Evolutionary conservation across 2,888 invertebrate genomes (phyloP).

Genomic region (Sinelater perroti): DNA sequence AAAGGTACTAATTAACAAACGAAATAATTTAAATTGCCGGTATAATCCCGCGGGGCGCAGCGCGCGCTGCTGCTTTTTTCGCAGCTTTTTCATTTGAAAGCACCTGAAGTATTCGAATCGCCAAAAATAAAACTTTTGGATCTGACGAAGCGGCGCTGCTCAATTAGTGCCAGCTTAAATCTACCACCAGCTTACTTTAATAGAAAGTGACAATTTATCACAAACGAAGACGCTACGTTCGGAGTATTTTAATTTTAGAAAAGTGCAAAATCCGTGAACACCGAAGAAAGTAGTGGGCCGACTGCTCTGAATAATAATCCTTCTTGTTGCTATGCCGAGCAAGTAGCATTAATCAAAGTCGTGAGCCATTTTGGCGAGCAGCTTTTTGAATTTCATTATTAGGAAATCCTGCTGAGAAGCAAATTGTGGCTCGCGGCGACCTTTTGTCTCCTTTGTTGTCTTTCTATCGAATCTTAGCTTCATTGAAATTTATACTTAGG

Average conservation of each 20-base stretch:
- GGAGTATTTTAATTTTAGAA: constrained; percentile 15
- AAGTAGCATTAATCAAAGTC: constrained; percentile 11
- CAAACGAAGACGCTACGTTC: constrained; percentile 6
- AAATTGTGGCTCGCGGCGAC: neutral
- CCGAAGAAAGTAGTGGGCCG: constrained; percentile 8
- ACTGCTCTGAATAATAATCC: constrained; percentile 8
- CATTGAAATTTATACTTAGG: too few relatives aligned
- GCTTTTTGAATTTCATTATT: constrained; percentile 1
- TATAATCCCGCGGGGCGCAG: neutral
- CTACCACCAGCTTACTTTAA: too few relatives aligned
- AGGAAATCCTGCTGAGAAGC: constrained; percentile 1
- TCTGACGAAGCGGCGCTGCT: too few relatives aligned
- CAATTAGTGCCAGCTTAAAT: too few relatives aligned
- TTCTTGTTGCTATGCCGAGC: constrained; percentile 8
- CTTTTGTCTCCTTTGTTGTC: too few relatives aligned
- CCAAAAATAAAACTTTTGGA: too few relatives aligned
- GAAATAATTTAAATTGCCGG: constrained; percentile 3
- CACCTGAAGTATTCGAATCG: too few relatives aligned
- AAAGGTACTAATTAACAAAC: constrained; percentile 15
- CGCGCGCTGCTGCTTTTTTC: constrained; percentile 6
- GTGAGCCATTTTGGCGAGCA: neutral
- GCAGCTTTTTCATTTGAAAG: too few relatives aligned
- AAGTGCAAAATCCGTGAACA: constrained; percentile 10
- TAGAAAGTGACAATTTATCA: constrained; percentile 4
- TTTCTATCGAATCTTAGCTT: too few relatives aligned